Conservation (phyloP, 1,140 invertebrate genomes). For the Fopius arisanus region DNA sequence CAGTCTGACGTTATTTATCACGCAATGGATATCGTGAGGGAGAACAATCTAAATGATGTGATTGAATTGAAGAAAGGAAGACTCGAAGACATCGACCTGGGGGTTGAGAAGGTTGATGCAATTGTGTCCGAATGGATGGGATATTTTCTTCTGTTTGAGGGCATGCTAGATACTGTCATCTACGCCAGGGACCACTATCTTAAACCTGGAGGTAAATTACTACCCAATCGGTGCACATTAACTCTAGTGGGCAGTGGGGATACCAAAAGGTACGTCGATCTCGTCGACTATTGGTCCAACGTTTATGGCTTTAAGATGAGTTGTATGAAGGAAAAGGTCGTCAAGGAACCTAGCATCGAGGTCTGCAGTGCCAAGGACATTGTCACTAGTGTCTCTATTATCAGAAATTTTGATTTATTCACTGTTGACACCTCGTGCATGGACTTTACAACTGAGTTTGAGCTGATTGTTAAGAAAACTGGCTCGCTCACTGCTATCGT, state of each 20-base stretch:
- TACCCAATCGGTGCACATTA: slow-evolving; percentile 91
- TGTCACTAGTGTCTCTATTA: slow-evolving; percentile 74
- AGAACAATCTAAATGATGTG: slow-evolving; percentile 78
- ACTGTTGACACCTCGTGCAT: slow-evolving; percentile 83
- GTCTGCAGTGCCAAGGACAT: slow-evolving; percentile 79
- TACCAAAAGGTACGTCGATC: slow-evolving; percentile 77
- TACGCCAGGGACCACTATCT: slow-evolving; percentile 93
- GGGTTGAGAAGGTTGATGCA: slow-evolving; percentile 88
- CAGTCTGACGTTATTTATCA: slow-evolving; percentile 89
- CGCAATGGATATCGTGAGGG: slow-evolving; percentile 85
- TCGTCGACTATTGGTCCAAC: slow-evolving; percentile 91
- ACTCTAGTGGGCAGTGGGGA: slow-evolving; percentile 90
- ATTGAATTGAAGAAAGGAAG: slow-evolving; percentile 84
- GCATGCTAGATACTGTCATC: slow-evolving; percentile 94
- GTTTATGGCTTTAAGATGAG: slow-evolving; percentile 98
- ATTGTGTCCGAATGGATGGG: slow-evolving; percentile 99
- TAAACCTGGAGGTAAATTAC: slow-evolving; percentile 77
- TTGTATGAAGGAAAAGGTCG: slow-evolving; percentile 87
- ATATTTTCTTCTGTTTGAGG: slow-evolving; percentile 97
- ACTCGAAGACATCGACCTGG: slow-evolving; percentile 87
- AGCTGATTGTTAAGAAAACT: slow-evolving; percentile 74
- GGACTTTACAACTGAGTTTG: slow-evolving; percentile 82
- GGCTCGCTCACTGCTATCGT: slow-evolving; percentile 86
- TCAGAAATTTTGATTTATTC: slow-evolving; percentile 81
- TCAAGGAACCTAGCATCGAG: slow-evolving; percentile 90